Conservation (phyloP, 37 sponge, comb jelly and placozoan species). For the Crambe crambe region DNA sequence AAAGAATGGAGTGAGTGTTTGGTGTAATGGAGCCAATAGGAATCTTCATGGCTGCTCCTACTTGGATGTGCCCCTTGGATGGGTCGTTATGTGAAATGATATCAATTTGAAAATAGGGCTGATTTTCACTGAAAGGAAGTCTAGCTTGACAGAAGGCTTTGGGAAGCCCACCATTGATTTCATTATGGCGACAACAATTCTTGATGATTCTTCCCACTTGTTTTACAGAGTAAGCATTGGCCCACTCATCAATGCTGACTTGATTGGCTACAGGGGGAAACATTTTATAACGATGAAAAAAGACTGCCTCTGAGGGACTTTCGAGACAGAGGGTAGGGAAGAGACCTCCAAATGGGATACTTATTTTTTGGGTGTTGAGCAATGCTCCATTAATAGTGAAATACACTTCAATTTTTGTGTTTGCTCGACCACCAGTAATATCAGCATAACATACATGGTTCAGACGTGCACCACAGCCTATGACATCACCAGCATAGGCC, state of each 20-base stretch:
- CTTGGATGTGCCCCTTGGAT: slow-evolving; percentile 8
- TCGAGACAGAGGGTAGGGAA: slow-evolving; percentile 68
- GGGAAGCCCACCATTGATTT: slow-evolving; percentile 4
- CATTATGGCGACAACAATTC: slow-evolving; percentile 24
- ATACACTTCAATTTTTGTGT: slow-evolving; percentile 25
- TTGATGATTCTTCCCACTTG: slow-evolving; percentile 36
- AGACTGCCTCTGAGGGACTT: slow-evolving; percentile 30
- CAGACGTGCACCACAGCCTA: slow-evolving; percentile 73
- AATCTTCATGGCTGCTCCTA: slow-evolving; percentile 37
- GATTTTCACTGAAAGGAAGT: slow-evolving; percentile 17
- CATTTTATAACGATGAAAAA: slow-evolving; percentile 9
- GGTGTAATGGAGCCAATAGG: slow-evolving; percentile 2
- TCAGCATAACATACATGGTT: neutral
- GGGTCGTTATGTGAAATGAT: slow-evolving; percentile 1
- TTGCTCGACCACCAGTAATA: neutral
- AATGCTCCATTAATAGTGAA: slow-evolving; percentile 68
- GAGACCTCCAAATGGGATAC: slow-evolving; percentile 47
- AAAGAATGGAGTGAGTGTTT: slow-evolving; percentile 30
- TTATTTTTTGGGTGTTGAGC: slow-evolving; percentile 21
- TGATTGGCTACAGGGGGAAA: slow-evolving; percentile 34
- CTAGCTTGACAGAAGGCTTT: slow-evolving; percentile 18
- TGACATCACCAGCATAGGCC: slow-evolving; percentile 37
- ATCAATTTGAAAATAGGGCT: slow-evolving; percentile 57
- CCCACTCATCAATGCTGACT: slow-evolving; percentile 37
- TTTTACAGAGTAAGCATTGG: slow-evolving; percentile 27